These are phyloP conservation scores for Mastigias papua DNA, from an alignment of 30 jellyfish, hydroid and myxozoan species.

Conservation along the genomic window DNA sequence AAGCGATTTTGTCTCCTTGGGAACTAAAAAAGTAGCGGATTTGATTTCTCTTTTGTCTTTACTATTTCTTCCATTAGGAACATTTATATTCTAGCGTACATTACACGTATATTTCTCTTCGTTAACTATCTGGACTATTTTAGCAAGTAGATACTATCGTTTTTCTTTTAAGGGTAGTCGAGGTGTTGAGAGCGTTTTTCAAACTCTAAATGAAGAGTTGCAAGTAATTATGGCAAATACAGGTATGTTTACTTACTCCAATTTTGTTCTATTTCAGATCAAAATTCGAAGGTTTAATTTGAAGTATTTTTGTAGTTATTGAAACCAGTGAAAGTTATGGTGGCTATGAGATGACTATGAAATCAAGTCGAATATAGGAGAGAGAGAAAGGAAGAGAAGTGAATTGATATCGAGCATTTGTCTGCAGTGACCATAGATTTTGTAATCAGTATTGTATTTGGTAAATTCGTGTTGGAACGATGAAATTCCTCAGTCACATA, in stretches of 20 bases:
- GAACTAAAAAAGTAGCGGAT: too few relatives aligned
- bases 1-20: too few relatives aligned
- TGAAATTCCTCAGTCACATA: background rate
- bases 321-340: background rate
- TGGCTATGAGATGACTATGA: background rate
- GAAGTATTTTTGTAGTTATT: too few relatives aligned
- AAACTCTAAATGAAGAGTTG: slow-evolving; percentile 50
- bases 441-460: background rate
- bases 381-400: background rate
- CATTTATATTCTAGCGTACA: background rate
- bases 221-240: slow-evolving; percentile 63
- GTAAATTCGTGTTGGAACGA: background rate
- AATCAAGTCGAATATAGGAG: too few relatives aligned
- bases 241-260: slow-evolving; percentile 17
- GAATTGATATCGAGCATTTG: background rate
- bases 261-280: background rate
- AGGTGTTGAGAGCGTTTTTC: slow-evolving; percentile 58
- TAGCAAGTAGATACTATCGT: background rate
- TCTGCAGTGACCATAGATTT: background rate
- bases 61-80: too few relatives aligned
- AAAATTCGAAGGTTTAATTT: background rate
- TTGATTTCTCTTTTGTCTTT: too few relatives aligned
- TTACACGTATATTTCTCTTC: background rate
- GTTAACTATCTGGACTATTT: background rate
- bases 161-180: slow-evolving; percentile 31